Base-by-base conservation (phyloP, 2,888 invertebrate genomes). In the Cremastinae sp. region DNA sequence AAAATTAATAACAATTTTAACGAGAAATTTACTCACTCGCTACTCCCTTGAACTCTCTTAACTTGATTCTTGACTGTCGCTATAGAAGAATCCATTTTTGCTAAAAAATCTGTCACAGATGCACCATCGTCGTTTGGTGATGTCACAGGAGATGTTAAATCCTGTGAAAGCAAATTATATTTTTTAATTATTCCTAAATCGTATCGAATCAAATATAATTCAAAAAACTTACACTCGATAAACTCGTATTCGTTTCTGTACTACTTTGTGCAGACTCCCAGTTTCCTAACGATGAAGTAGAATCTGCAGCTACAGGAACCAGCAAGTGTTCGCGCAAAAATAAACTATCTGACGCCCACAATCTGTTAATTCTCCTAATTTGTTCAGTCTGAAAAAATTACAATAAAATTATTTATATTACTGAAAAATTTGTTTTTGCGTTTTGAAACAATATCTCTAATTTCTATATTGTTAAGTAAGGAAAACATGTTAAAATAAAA, bases 301-400 rank as follows among this genome's bases (percentile, higher is more conserved):
- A 93, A 83, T 93, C 93, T 88, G 92, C 92, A 78, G 93, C 92
- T 78, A 94, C 93, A 70, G 98, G 98, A 88, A 98, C 96, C 88
- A 97, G 92, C 83, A 98, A 92, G 90, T 93, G 94, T 90, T 97
- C 96, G 82, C 97, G 93, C 85, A 98, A 92, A 92, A 97, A 97
- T 89, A 98, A 93, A 92, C 97, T 97, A 90, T 98, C 98, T 66
- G 96, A 94, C 39, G 97, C 96, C 93, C 97, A 98, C 78, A 98
- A 91, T 84, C 96, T 94, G 90, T 98, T 98, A 72, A 94, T 95
- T 86, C 97, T 92, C 85, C 97, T 94, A 87, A 98, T 96, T 91
- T 97, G 96, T 91, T 98, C 98, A 90, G 96, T 97, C 98, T 98
- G 91, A 64, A 92, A 92, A 80, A 87, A 68, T 61, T 58, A 55